These are phyloP conservation scores for Saguinus imperator DNA, from an alignment of 2,113 vertebrate genomes.

Conservation along the genomic window DNA sequence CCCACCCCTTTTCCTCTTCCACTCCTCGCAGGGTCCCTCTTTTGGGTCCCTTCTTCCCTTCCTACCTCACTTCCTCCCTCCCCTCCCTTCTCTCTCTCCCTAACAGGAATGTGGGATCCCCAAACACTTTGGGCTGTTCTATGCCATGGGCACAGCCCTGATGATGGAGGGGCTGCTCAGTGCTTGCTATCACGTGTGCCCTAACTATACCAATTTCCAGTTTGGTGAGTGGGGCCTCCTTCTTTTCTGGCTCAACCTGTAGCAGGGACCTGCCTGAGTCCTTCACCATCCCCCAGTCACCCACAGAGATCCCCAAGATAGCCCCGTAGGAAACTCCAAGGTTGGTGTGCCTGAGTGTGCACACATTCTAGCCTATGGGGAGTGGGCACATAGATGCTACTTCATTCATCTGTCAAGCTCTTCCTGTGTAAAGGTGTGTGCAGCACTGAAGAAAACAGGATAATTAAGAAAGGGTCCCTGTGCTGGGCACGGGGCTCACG, in stretches of 20 bases:
- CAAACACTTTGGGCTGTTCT: conserved; percentile 97
- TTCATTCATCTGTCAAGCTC: rapidly evolving
- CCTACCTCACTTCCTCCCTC: rapidly evolving
- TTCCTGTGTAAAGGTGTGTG: not conserved
- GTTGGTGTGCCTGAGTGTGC: not conserved
- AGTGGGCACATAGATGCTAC: rapidly evolving
- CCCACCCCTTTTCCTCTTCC: not conserved
- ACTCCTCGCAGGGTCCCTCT: not conserved
- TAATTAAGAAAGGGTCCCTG: not conserved
- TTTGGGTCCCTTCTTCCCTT: not conserved
- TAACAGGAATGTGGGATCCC: conserved; percentile 95
- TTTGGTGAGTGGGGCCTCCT: conserved; percentile 87
- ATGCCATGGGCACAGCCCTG: conserved; percentile 97
- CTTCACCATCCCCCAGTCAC: not conserved
- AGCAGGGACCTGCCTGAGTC: not conserved
- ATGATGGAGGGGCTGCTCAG: conserved; percentile 99
- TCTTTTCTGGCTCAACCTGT: not conserved
- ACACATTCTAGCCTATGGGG: rapidly evolving
- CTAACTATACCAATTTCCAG: conserved; percentile 99
- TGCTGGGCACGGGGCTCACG: not conserved
- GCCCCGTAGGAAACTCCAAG: not conserved
- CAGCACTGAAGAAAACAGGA: not conserved
- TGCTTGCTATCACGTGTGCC: conserved; percentile 98
- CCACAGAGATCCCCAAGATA: not conserved
- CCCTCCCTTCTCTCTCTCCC: not conserved